phyloP scores from a whole-genome alignment of 2,797 vertebrate species.

The Leucoraja ocellata region DNA sequence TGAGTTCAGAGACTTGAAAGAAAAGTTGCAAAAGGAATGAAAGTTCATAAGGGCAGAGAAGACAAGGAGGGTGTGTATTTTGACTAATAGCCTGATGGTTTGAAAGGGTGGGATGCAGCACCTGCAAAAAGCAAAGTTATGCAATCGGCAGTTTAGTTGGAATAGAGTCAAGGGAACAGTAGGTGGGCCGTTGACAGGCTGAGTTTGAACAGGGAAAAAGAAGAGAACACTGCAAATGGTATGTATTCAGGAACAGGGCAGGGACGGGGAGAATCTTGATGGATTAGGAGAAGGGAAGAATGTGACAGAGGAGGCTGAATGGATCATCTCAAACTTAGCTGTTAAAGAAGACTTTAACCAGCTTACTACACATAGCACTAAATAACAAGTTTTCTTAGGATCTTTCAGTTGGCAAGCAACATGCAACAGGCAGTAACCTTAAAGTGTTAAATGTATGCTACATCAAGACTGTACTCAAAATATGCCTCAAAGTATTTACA shows the following conservation, averaged over 20 bases:
- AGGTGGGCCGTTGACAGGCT: not conserved
- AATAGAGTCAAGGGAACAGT: not conserved
- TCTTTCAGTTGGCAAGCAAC: not conserved
- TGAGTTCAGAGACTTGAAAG: not conserved
- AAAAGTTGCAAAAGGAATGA: not conserved
- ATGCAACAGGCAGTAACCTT: not conserved
- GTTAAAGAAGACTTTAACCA: not conserved
- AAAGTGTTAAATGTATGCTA: not conserved
- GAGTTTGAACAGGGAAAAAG: not conserved
- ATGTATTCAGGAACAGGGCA: not conserved
- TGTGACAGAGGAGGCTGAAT: not conserved
- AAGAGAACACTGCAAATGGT: not conserved
- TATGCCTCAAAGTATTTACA: not conserved
- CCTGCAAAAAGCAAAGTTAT: not conserved
- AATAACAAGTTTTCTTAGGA: constrained; percentile 11
- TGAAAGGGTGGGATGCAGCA: not conserved
- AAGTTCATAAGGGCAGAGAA: not conserved
- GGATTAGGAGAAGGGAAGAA: not conserved
- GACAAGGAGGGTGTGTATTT: not conserved
- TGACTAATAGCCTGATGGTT: too few relatives aligned
- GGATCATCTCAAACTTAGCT: not conserved
- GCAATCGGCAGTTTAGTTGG: not conserved
- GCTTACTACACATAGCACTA: not conserved
- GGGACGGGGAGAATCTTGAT: not conserved
- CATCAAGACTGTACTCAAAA: not conserved